phyloP scores from a whole-genome alignment of 1,140 invertebrate species.

The Drosophila pandora region DNA sequence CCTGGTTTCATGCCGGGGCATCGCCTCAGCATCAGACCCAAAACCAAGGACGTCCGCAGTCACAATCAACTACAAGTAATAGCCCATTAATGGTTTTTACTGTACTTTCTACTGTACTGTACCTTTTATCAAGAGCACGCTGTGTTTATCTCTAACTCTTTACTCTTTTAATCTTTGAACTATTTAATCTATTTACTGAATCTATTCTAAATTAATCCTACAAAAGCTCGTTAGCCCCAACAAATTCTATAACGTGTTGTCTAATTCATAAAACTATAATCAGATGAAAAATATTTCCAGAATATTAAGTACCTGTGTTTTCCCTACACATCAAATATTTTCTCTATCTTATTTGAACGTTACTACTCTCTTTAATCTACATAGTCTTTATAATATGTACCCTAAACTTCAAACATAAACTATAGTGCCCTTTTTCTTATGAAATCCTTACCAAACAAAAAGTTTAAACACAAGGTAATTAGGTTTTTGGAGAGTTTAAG shows the following conservation, averaged over 20 bases:
- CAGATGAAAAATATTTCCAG: not conserved
- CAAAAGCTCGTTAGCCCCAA: conserved; percentile 20
- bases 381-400: not conserved
- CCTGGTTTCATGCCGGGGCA: conserved; percentile 81
- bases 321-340: not conserved
- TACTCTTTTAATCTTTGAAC: conserved; percentile 15
- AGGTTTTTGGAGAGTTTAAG: not conserved
- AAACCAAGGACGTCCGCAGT: conserved; percentile 16
- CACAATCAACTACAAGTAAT: conserved; percentile 61
- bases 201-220: conserved; percentile 1
- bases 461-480: not conserved
- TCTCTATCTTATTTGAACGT: not conserved
- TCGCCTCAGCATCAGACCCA: conserved; percentile 57
- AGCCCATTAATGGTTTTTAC: conserved; percentile 33
- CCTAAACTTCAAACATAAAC: not conserved
- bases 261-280: conserved; percentile 18
- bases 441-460: not conserved
- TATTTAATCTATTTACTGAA: conserved; percentile 17
- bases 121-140: conserved; percentile 55
- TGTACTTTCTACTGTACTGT: conserved; percentile 51
- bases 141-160: conserved; percentile 40
- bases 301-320: conserved; percentile 1
- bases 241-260: conserved; percentile 33
- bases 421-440: not conserved
- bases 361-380: not conserved